Conservation (phyloP, 64 coral and sea anemone genomes). For the Actinia equina region DNA sequence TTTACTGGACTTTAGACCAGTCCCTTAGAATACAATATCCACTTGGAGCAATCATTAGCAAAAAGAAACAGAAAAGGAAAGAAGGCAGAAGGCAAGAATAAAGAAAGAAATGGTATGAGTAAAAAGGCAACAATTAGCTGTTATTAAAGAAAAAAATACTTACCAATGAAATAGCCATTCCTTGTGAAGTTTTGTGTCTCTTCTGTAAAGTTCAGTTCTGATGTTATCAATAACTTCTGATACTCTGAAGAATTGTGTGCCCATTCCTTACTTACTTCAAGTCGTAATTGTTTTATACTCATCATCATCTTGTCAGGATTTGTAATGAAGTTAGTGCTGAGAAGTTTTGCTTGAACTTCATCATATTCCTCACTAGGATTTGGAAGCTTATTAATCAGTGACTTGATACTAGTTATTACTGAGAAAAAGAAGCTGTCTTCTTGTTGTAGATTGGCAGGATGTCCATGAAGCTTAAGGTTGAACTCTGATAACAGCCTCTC, state of each 20-base stretch:
- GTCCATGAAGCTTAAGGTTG: background rate
- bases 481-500: background rate
- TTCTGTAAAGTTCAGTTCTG: conserved; percentile 42
- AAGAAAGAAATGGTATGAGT: too few relatives aligned
- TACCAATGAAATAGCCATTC: conserved; percentile 48
- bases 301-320: background rate
- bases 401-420: conserved; percentile 28
- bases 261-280: conserved; percentile 44
- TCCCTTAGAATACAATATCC: too few relatives aligned
- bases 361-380: conserved; percentile 24
- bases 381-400: conserved; percentile 23
- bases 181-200: conserved; percentile 32
- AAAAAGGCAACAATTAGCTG: background rate
- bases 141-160: background rate
- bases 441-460: background rate
- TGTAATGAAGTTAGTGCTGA: background rate
- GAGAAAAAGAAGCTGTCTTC: conserved; percentile 45
- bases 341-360: conserved; percentile 18
- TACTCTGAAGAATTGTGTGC: conserved; percentile 19
- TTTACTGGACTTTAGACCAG: too few relatives aligned
- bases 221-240: conserved; percentile 33
- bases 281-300: background rate
- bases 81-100: too few relatives aligned
- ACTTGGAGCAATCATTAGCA: too few relatives aligned
- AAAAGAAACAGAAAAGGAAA: too few relatives aligned